phyloP scores from a whole-genome alignment of 2,888 invertebrate species.

The Zele albiditarsus region DNA sequence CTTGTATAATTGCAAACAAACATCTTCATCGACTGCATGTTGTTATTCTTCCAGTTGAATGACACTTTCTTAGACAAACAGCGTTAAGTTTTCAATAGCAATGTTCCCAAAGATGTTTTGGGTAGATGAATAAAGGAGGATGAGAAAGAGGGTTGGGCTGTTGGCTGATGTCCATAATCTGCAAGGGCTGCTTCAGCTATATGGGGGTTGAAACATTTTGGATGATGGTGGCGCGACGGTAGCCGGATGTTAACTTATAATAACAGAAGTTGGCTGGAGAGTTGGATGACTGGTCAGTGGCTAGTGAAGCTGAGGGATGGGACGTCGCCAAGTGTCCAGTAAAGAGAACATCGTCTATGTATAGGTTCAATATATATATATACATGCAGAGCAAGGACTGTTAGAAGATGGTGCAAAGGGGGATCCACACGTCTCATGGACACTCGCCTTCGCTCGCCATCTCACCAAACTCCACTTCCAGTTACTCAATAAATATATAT shows the following conservation, averaged over 20 bases:
- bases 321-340: constrained; percentile 71
- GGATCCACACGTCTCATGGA: constrained; percentile 52
- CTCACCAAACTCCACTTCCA: constrained; percentile 55
- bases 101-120: constrained; percentile 60
- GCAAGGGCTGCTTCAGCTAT: constrained; percentile 52
- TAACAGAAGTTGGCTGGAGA: constrained; percentile 71
- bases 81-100: constrained; percentile 51
- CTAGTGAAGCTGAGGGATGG: constrained; percentile 66
- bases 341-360: constrained; percentile 55
- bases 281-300: constrained; percentile 69
- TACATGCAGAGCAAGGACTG: neutral
- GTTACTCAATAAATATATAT: neutral
- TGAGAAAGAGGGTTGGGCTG: constrained; percentile 51
- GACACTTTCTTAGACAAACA: constrained; percentile 66
- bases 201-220: constrained; percentile 41
- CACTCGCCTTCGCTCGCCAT: constrained; percentile 26
- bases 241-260: constrained; percentile 71
- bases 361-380: neutral
- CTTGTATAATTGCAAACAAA: neutral
- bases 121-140: constrained; percentile 1
- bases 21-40: constrained; percentile 55
- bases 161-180: constrained; percentile 72
- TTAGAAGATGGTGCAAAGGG: constrained; percentile 60
- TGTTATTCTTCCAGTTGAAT: constrained; percentile 69
- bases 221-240: constrained; percentile 21